Evolutionary conservation across 2,113 vertebrate species (phyloP).

Genomic region (Alces alces): DNA sequence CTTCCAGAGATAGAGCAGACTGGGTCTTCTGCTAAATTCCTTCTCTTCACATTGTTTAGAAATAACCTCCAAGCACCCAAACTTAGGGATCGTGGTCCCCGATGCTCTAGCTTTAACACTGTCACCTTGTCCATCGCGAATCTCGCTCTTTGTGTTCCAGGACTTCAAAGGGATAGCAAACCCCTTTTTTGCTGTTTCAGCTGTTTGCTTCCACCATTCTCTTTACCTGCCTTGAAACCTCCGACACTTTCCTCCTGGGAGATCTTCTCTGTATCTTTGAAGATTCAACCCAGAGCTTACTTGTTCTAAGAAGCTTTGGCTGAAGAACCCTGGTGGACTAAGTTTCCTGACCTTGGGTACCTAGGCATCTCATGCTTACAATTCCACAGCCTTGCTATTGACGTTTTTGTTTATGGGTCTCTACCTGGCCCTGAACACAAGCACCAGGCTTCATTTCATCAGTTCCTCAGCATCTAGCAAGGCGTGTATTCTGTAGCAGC

Average conservation of each 20-base stretch:
- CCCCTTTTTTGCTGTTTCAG: fast-evolving
- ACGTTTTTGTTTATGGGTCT: neutral
- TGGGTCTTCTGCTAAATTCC: fast-evolving
- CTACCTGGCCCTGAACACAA: too few species aligned
- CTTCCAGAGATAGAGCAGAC: neutral
- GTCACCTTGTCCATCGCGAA: fast-evolving
- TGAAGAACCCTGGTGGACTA: fast-evolving
- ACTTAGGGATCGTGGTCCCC: too few species aligned
- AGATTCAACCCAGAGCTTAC: neutral
- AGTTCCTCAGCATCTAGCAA: neutral
- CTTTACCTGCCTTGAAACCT: neutral
- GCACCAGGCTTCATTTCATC: fast-evolving
- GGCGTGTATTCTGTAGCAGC: fast-evolving
- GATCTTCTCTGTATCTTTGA: neutral
- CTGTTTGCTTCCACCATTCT: fast-evolving
- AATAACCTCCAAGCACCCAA: neutral
- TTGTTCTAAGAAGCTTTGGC: neutral
- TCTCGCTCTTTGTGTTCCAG: fast-evolving
- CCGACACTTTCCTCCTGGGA: neutral
- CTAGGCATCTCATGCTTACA: neutral
- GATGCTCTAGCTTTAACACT: fast-evolving
- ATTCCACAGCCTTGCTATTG: neutral
- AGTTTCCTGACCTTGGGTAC: neutral
- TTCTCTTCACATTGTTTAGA: neutral
- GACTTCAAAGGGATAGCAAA: fast-evolving